Base-by-base conservation (phyloP, 2,113 vertebrate species). In the Megaceryle torquata region DNA sequence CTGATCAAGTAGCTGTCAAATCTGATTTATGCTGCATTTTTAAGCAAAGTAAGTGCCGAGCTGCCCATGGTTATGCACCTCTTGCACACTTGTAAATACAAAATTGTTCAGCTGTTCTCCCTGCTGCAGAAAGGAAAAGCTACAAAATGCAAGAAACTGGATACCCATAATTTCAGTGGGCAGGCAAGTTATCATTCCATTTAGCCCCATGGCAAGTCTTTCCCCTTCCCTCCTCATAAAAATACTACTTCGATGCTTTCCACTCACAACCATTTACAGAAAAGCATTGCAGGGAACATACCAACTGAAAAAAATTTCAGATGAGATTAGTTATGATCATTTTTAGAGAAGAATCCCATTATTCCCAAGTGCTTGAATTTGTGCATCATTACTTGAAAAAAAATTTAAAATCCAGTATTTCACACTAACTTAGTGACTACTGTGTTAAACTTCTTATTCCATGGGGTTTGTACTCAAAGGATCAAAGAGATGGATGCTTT, bases 131-230 rank as follows among this genome's bases (percentile, higher is more conserved):
- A 94, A 81, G 53, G 70, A 94, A 93, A 31, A 86, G 59, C 63
- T 74, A 61, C 68, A 26, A 54, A 81, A 90, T 11, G 37, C 60
- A 69, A 61, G 90, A 94, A 94, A 94, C 57, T 50, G 60, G 72
- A 83, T 57, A 81, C 77, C 69, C 56, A 15, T 90, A 7, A 96
- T 90, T 91, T 94, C 44, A 71, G 56, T 16, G 88, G 94, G 86
- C 84, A 88, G 94, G 75, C 44, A 71, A 84, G 86, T 92, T 61
- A 93, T 92, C 79, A 92, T 91, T 82, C 57, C 46, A 26, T 20
- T 84, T 57, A 86, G 48, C 68, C 86, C 57, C 85, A 35, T 61
- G 60, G 88, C 95, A 95, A 86, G 74, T 86, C 46, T 86, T 86
- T 74, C 43, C 64, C 14, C 51, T 81, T 95, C 59, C 63, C 63